These are phyloP conservation scores for Tinamus major DNA, from an alignment of 2,797 vertebrate species.

Conservation along the genomic window DNA sequence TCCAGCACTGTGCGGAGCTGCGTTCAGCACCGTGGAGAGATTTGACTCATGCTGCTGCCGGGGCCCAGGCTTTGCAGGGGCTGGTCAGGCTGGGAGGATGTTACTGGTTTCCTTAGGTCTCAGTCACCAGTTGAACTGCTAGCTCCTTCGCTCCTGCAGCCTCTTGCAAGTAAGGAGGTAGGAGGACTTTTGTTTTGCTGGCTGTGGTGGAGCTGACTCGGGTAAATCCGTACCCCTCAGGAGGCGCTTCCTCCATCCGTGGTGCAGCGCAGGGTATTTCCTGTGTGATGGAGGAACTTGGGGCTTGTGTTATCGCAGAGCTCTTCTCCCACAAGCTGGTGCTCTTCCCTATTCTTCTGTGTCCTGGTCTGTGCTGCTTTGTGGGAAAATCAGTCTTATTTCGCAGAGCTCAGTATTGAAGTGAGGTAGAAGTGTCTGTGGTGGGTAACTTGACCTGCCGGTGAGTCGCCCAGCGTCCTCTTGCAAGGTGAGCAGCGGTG, in stretches of 20 bases:
- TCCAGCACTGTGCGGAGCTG: accelerated
- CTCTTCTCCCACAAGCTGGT: not conserved
- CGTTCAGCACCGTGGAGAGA: accelerated
- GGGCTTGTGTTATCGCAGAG: too few relatives aligned
- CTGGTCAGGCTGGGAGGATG: not conserved
- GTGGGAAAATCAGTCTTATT: not conserved
- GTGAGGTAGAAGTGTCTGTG: accelerated
- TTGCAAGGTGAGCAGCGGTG: accelerated
- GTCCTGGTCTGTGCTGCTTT: not conserved
- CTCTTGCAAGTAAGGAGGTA: too few relatives aligned
- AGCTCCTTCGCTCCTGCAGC: not conserved
- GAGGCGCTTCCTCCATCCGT: not conserved
- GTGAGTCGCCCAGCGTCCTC: accelerated
- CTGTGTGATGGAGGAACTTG: not conserved
- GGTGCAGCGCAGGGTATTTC: accelerated
- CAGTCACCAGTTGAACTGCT: too few relatives aligned
- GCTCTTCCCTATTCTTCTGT: not conserved
- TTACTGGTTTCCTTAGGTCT: not conserved
- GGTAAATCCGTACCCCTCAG: accelerated
- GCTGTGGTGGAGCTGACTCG: not conserved
- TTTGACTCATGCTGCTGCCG: not conserved
- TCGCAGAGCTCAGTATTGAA: accelerated
- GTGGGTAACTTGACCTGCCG: accelerated
- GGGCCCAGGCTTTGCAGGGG: not conserved
- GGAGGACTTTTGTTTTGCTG: not conserved